Base-by-base conservation (phyloP, 2,113 vertebrate species). In the Halichoeres trimaculatus region DNA sequence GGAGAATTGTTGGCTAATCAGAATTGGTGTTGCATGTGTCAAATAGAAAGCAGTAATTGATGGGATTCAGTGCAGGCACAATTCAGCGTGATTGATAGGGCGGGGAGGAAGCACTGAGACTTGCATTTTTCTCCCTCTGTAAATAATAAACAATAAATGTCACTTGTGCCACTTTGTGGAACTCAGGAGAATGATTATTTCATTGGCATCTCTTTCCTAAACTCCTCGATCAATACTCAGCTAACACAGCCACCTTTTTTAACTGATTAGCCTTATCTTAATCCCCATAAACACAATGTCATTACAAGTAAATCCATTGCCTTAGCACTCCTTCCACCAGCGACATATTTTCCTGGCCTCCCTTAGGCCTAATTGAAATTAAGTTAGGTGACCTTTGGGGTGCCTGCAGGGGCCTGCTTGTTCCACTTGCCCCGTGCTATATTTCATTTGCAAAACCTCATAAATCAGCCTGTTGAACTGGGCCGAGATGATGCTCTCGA, bases 301-400 rank as follows among this genome's bases (percentile, higher is more conserved):
- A 63, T 83, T 81, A 74, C 64, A 69, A 83, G 63, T 67, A 68
- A 85, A 88, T 81, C 78, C 12, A 61, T 87, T 83, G 70, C 58
- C 38, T 61, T 51, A 30, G 40, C 62, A 78, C 63, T 59, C 63
- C 74, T 48, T 58, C 34, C 48, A 54, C 38, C 61, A 59, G 55
- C 38, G 75, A 90, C 64, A 74, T 80, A 83, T 85, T 81, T 81
- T 84, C 75, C 76, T 75, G 82, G 26, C 63, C 68, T 84, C 76
- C 70, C 72, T 22, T 47, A 48, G 65, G 80, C 74, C 83, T 90
- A 91, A 93, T 90, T 92, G 89, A 92, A 92, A 93, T 89, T 70
- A 92, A 90, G 91, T 85, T 81, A 76, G 78, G 74, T 91, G 91
- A 93, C 93, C 93, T 93, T 93, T 93, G 81, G 79, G 76, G 65